Base-by-base conservation (phyloP, 2,797 vertebrate species). In the Coendou prehensilis region DNA sequence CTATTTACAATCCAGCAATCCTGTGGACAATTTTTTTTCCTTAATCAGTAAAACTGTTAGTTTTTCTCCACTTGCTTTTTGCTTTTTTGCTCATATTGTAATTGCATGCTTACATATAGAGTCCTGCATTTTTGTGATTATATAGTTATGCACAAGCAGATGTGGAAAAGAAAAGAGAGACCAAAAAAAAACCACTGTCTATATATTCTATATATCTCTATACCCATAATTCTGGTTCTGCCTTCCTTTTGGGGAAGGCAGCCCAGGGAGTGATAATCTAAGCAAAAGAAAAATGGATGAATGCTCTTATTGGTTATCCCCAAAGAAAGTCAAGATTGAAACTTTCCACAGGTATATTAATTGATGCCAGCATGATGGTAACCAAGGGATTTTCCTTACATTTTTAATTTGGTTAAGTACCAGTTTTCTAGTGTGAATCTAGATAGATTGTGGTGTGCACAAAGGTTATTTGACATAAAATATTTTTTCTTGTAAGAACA, bases 271-370 rank as follows among this genome's bases (percentile, higher is more conserved):
- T 87, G 76, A 95, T 45, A 83, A 45, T 83, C 57, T 87, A 96
- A 85, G 59, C 64, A 95, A 93, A 84, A 41, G 41, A 92, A 91
- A 91, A 93, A 37, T 63, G 75, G 75, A 84, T 94, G 85, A 79
- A 87, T 90, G 78, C 6, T 26, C 22, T 73, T 87, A n/a, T 45
- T 81, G 87, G 61, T 41, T 73, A 87, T 93, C 9, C 37, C 17
- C 64, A 93, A 86, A 88, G 52, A 28, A 93, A 94, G 26, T 69
- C 47, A 90, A 64, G 20, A 69, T 5, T 11, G 37, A 92, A 76
- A 94, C 85, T 76, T 76, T 79, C 23, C n/a, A 52, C 52, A 57
- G 78, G 52, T 54, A 33, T 0, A 52, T 59, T 30, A 76, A 64
- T 69, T 57, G 45, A 84, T 73, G 26, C 13, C 78, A 56, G 18